A percentile compares a stretch with the other conserved stretches of the same genome.
Evolutionary conservation across 2,888 invertebrate genomes (phyloP).

Genomic region (Epicampocera succincta): DNA sequence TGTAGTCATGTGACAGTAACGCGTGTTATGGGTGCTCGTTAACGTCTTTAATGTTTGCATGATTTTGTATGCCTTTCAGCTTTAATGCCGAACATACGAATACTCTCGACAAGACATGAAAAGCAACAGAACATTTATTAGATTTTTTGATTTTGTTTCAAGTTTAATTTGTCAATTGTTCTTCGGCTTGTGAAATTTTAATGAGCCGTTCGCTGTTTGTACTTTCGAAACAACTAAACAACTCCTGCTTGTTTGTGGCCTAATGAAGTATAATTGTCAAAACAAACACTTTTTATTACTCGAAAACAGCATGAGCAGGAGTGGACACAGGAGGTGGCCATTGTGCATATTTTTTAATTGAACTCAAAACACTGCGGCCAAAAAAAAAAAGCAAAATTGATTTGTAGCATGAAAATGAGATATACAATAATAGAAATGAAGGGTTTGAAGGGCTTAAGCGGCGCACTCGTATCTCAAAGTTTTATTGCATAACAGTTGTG

Average conservation of each 20-base stretch:
- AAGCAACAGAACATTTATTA: constrained; percentile 2
- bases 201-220: constrained; percentile 75
- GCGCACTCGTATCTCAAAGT: too few relatives aligned
- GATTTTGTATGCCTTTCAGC: constrained; percentile 43
- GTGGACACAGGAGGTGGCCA: constrained; percentile 27
- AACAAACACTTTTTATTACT: constrained; percentile 1
- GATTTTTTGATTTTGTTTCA: constrained; percentile 2
- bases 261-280: constrained; percentile 29
- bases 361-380: too few relatives aligned
- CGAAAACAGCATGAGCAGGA: background rate
- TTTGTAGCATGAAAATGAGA: too few relatives aligned
- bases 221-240: constrained; percentile 29
- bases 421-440: too few relatives aligned
- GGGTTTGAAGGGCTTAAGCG: too few relatives aligned
- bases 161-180: constrained; percentile 69
- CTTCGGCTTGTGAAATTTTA: constrained; percentile 78
- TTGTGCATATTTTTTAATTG: background rate
- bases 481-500: too few relatives aligned
- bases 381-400: too few relatives aligned
- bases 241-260: constrained; percentile 12
- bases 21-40: background rate
- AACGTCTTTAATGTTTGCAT: constrained; percentile 1
- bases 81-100: constrained; percentile 17
- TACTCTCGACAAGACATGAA: background rate
- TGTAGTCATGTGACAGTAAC: constrained; percentile 19